phyloP scores from a whole-genome alignment of 2,797 vertebrate genomes.

The Cynopterus sphinx region DNA sequence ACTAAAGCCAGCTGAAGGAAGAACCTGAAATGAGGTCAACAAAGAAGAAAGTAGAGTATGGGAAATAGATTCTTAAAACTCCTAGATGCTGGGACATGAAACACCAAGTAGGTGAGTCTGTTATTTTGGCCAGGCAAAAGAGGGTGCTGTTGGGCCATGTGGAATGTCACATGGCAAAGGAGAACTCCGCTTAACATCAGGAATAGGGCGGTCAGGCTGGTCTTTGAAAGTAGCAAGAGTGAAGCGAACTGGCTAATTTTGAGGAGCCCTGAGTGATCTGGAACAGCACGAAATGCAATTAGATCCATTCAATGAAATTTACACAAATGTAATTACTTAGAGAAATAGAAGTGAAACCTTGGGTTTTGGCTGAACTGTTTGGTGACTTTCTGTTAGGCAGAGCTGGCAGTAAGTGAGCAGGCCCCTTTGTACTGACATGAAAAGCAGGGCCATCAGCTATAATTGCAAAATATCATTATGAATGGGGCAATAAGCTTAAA shows the following conservation, averaged over 20 bases:
- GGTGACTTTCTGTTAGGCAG: not conserved
- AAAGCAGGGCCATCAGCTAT: not conserved
- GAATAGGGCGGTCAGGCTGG: not conserved
- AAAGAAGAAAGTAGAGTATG: not conserved
- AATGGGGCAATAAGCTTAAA: not conserved
- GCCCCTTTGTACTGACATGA: not conserved
- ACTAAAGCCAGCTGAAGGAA: not conserved
- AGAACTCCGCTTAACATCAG: not conserved
- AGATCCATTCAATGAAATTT: not conserved
- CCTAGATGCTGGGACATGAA: not conserved
- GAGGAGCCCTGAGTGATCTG: not conserved
- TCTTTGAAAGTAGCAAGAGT: not conserved
- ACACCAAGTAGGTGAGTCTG: not conserved
- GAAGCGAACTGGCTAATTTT: not conserved
- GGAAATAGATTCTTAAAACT: not conserved
- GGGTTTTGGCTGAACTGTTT: not conserved
- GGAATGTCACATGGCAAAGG: not conserved
- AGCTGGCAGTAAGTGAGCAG: not conserved
- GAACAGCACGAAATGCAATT: not conserved
- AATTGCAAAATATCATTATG: not conserved
- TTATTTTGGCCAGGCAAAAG: not conserved
- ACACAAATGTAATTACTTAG: not conserved
- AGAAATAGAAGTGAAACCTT: not conserved
- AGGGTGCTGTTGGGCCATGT: not conserved
- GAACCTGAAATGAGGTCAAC: not conserved